Percentiles rank a stretch among this genome's conserved stretches.
phyloP scores from a whole-genome alignment of 2,797 vertebrate genomes.

The Onychomys torridus region DNA sequence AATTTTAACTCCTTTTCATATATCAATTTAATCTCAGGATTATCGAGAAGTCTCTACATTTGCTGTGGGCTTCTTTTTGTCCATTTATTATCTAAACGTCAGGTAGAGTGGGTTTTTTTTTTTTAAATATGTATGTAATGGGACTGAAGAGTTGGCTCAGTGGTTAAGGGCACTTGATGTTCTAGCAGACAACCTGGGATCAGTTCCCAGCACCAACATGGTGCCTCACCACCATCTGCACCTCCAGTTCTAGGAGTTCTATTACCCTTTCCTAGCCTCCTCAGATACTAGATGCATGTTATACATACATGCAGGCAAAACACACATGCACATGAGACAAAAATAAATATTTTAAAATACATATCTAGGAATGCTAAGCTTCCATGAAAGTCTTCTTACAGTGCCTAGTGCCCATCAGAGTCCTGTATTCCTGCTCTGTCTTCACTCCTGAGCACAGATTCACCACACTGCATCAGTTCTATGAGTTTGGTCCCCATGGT shows the following conservation, averaged over 20 bases:
- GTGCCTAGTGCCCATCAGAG: neutral
- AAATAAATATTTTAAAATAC: neutral
- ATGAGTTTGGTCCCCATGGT: neutral
- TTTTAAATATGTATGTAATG: neutral
- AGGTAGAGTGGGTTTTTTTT: neutral
- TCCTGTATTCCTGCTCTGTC: neutral
- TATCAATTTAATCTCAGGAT: neutral
- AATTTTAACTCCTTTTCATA: neutral
- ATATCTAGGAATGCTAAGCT: neutral
- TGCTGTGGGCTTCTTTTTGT: neutral
- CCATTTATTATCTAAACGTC: neutral
- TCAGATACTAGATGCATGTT: neutral
- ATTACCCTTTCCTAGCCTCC: neutral
- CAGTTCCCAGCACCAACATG: neutral
- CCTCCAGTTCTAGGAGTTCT: neutral
- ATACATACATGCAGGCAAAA: too few relatives aligned
- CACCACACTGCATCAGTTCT: fast-evolving
- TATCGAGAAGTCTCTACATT: neutral
- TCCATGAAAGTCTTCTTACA: neutral
- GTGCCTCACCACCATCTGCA: neutral
- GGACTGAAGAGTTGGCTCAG: neutral
- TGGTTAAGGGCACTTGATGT: neutral
- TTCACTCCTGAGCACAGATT: fast-evolving
- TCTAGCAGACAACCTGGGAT: neutral
- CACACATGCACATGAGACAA: neutral